phyloP scores from a whole-genome alignment of 1,140 invertebrate species.

The Manduca sexta region DNA sequence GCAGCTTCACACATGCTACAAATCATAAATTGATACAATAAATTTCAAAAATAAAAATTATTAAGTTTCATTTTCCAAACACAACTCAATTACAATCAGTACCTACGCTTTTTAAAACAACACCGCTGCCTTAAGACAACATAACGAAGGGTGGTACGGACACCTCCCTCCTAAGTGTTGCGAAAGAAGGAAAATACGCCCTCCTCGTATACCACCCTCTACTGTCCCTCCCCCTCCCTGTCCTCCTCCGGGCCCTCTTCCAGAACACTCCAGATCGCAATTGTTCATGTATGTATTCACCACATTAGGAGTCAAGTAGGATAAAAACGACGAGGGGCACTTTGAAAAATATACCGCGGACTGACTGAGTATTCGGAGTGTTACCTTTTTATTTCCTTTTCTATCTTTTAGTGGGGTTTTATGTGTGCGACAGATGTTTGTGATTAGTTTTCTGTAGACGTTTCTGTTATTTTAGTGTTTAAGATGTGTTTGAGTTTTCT shows the following conservation, averaged over 20 bases:
- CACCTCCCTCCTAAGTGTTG: constrained; percentile 22
- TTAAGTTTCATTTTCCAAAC: too few relatives aligned
- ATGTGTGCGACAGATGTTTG: constrained; percentile 13
- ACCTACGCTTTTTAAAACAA: not conserved
- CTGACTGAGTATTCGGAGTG: constrained; percentile 59
- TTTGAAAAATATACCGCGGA: constrained; percentile 68
- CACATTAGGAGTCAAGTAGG: constrained; percentile 75
- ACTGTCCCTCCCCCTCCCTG: constrained; percentile 5
- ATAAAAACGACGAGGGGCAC: constrained; percentile 69
- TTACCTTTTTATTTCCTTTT: constrained; percentile 42
- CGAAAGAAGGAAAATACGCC: constrained; percentile 45
- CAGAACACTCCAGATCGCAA: constrained; percentile 54
- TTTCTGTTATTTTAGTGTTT: not conserved
- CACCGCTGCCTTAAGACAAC: constrained; percentile 14
- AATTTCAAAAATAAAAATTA: not conserved
- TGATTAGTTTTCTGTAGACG: not conserved
- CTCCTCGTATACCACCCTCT: constrained; percentile 4
- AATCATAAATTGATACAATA: not conserved
- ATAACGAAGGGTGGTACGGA: constrained; percentile 1
- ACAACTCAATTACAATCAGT: too few relatives aligned
- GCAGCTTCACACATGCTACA: too few relatives aligned
- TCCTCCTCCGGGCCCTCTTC: constrained; percentile 21
- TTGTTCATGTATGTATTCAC: constrained; percentile 75
- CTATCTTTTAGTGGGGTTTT: constrained; percentile 11
- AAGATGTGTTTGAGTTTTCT: not conserved